Evolutionary conservation across 2,888 invertebrate species (phyloP), one percentile per base, ranked within the genome.

Genomic region (Drosophila setosimentum): DNA sequence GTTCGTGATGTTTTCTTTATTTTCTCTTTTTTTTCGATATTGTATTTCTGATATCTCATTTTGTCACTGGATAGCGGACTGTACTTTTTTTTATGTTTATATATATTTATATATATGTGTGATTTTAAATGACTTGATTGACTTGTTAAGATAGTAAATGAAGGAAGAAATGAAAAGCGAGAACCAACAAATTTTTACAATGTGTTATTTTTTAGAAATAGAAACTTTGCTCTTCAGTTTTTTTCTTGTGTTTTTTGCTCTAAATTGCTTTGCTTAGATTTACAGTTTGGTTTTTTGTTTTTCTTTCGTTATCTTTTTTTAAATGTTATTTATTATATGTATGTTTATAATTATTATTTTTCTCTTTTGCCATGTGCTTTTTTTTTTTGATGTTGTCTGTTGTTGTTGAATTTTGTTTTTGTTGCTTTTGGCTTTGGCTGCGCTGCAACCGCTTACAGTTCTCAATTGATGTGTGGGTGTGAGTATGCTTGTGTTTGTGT

Each of bases 381-480:
- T 69, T 61, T 63, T 69, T 72, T 49, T 71, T 70, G 27, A 67
- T 73, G 63, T 81, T 72, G 61, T 71, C 53, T 37, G 37, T 69
- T 82, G 68, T 82, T 70, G 61, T 67, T 67, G 58, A 69, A 62
- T 67, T 67, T 58, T 65, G 65, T 78, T 75, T 75, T 87, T 89
- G 90, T 89, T 89, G 86, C 88, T 84, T 89, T 84, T 84, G 84
- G 84, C 84, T 89, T 70, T 72, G 78, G 60, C 81, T 78, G 81
- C 78, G 54, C 81, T 78, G 81, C 78, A 68, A 81, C 78, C 68
- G 74, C 67, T 69, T 75, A 75, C 60, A 71, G 51, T 69, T 71
- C 58, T 33, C 42, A 57, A 55, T 40, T 40, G 63, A 35, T 54
- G 37, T 66, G 55, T 79, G 33, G 37, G 10, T 37, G 30, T 53